phyloP scores from a whole-genome alignment of 2,113 vertebrate species.

The Apaloderma vittatum region DNA sequence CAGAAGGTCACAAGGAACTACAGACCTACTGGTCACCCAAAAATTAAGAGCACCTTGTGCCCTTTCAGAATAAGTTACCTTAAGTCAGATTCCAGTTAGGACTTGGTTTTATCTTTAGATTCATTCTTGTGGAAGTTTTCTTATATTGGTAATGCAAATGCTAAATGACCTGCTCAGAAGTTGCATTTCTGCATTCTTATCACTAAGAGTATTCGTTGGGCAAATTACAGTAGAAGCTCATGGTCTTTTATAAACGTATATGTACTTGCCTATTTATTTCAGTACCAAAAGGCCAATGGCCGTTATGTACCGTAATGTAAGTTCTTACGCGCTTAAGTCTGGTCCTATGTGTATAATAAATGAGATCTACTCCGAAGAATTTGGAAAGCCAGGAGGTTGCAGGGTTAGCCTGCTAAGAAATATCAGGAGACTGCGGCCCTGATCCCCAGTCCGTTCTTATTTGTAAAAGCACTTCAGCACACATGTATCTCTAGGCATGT shows the following conservation, averaged over 20 bases:
- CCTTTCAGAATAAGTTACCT: not conserved
- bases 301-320: conserved; percentile 29
- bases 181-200: not conserved
- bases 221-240: not conserved
- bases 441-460: conserved; percentile 68
- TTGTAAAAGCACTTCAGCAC: conserved; percentile 71
- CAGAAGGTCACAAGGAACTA: not conserved
- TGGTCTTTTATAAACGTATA: not conserved
- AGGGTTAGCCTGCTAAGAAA: conserved; percentile 68
- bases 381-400: conserved; percentile 71
- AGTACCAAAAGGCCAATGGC: conserved; percentile 30
- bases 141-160: not conserved
- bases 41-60: rapidly evolving
- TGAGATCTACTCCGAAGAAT: conserved; percentile 68
- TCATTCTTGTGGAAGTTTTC: not conserved
- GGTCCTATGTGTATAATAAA: conserved; percentile 66
- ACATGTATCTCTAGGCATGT: conserved; percentile 71
- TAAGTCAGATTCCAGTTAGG: not conserved
- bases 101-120: not conserved
- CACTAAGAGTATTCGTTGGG: not conserved
- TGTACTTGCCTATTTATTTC: not conserved
- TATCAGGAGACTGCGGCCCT: conserved; percentile 64
- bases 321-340: conserved; percentile 42
- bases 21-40: not conserved
- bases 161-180: not conserved